Conservation (phyloP, 2,113 vertebrate species). For the Vidua chalybeata region DNA sequence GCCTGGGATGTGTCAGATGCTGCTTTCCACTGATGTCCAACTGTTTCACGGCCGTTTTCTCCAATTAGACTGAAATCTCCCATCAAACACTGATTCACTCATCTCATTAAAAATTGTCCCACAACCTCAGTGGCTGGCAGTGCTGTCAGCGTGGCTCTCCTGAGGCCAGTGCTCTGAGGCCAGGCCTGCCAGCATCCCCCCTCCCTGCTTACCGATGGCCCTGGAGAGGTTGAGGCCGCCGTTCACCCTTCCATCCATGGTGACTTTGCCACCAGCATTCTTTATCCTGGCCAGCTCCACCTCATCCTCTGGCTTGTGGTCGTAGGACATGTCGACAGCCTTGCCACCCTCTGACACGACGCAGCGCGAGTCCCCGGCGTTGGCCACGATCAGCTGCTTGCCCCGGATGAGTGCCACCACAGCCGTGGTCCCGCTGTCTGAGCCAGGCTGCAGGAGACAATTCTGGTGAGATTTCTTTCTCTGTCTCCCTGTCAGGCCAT, state of each 20-base stretch:
- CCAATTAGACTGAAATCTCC: background rate
- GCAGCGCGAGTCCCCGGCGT: conserved; percentile 96
- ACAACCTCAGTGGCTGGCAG: background rate
- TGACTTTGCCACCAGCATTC: conserved; percentile 96
- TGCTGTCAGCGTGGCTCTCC: rapidly evolving
- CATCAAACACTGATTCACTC: background rate
- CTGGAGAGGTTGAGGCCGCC: conserved; percentile 97
- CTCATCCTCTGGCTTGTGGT: conserved; percentile 98
- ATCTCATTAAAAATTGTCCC: too few species aligned
- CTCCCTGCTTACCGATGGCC: conserved; percentile 85
- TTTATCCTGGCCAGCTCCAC: conserved; percentile 94
- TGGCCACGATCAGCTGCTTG: conserved; percentile 96
- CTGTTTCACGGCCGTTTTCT: rapidly evolving
- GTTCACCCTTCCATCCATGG: conserved; percentile 96
- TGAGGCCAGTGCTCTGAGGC: rapidly evolving
- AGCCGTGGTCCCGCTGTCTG: conserved; percentile 95
- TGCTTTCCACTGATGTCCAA: background rate
- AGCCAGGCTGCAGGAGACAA: conserved; percentile 83
- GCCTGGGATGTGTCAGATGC: background rate
- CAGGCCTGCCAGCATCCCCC: background rate
- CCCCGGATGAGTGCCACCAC: conserved; percentile 95
- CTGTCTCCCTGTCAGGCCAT: rapidly evolving
- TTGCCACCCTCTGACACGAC: conserved; percentile 92
- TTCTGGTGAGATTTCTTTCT: background rate
- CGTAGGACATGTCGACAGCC: conserved; percentile 96